Conservation (phyloP, 1,140 invertebrate genomes). For the Macrocentrus cingulum region DNA sequence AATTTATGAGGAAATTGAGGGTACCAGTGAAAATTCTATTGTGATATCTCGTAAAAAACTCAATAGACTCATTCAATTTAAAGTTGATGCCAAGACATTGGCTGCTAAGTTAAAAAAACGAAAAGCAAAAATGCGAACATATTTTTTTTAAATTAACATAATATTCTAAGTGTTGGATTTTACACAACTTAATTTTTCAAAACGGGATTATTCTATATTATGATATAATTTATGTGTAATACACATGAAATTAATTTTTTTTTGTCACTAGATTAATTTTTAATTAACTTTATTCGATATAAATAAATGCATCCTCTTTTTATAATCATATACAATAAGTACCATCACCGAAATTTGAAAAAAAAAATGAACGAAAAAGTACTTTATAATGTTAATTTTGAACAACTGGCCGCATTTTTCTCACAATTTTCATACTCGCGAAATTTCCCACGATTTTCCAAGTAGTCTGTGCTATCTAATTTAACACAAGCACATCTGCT, state of each 20-base stretch:
- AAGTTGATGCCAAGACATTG: slow-evolving; percentile 22
- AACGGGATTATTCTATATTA: too few species aligned
- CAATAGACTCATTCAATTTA: slow-evolving; percentile 49
- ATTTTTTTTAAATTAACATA: too few species aligned
- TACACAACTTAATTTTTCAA: too few species aligned
- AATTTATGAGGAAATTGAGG: slow-evolving; percentile 51
- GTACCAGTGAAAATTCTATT: slow-evolving; percentile 31
- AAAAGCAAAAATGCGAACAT: slow-evolving; percentile 44
- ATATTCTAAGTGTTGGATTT: too few species aligned
- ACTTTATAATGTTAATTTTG: too few species aligned
- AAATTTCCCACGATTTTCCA: slow-evolving; percentile 49
- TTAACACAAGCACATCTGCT: slow-evolving; percentile 82
- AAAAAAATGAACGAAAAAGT: too few species aligned
- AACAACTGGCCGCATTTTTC: neutral
- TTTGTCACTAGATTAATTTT: too few species aligned
- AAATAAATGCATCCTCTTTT: too few species aligned
- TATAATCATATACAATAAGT: too few species aligned
- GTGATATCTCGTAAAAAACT: slow-evolving; percentile 46
- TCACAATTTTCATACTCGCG: slow-evolving; percentile 43
- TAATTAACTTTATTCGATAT: too few species aligned
- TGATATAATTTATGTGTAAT: too few species aligned
- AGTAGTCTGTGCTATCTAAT: slow-evolving; percentile 63
- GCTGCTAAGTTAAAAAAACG: slow-evolving; percentile 48
- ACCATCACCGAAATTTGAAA: neutral
- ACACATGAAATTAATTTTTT: too few species aligned